phyloP scores from a whole-genome alignment of 53 echinoderm and acorn worm species.

The Echinometra lucunter region DNA sequence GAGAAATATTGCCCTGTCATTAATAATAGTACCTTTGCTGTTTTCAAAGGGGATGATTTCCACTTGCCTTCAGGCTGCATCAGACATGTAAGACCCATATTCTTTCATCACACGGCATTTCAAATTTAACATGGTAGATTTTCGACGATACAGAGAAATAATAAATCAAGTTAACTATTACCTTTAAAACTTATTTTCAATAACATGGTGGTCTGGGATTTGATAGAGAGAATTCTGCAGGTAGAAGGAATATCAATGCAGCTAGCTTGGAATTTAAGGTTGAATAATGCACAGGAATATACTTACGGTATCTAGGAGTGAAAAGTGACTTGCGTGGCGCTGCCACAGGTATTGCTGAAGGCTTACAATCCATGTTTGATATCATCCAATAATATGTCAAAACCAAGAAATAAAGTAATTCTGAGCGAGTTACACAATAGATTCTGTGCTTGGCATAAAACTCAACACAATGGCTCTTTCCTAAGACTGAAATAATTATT shows the following conservation, averaged over 20 bases:
- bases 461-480: background rate
- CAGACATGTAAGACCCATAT: background rate
- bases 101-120: background rate
- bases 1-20: background rate
- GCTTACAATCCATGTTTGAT: conserved; percentile 22
- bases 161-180: background rate
- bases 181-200: background rate
- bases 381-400: conserved; percentile 18
- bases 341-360: conserved; percentile 54
- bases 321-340: conserved; percentile 38
- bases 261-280: background rate
- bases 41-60: background rate
- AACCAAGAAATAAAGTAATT: background rate
- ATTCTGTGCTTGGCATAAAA: background rate
- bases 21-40: background rate
- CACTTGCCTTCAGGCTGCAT: background rate
- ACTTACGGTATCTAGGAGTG: conserved; percentile 67
- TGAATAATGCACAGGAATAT: background rate
- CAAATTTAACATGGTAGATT: background rate
- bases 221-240: background rate
- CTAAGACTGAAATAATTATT: background rate
- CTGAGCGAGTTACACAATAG: background rate
- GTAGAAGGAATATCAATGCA: background rate
- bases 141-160: background rate
- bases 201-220: background rate